Base-by-base conservation (phyloP, 2,797 vertebrate genomes). In the Uromys caudimaculatus region DNA sequence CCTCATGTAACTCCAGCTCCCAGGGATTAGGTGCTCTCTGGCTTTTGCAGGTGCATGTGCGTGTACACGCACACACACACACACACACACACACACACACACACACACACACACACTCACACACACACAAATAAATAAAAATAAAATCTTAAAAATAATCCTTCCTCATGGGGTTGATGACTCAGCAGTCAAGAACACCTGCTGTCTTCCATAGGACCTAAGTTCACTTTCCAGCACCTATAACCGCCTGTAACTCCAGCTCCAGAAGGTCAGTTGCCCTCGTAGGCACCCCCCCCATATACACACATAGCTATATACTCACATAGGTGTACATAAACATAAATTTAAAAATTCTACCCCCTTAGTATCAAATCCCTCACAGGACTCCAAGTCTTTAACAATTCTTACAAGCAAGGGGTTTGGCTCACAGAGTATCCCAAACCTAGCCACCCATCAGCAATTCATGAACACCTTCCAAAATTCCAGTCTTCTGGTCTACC, bases 381-480 rank as follows among this genome's bases (percentile, higher is more conserved):
- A 35, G 56, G 50, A 75, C 44, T 54, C 60, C 90, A n/a, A 91
- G 35, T 1, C 56, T 90, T 97, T 90, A 24, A 41, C 38, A 41
- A 41, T 82, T 32, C 16, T 50, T 82, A 14, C 52, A 69, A 92
- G n/a, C 24, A 60, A 50, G 81, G n/a, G 12, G 19, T 13, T 83
- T 85, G 23, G 17, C 79, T 11, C 85, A 56, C 58, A 54, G 73
- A 81, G 13, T 90, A 78, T 35, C 75, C 60, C 94, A 89, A 84
- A 69, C 23, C 50, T 73, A 83, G 44, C 16, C 50, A 60, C 14
- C 7, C 6, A 82, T 62, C 85, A 95, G 71, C 73, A 82, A 90
- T 94, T 77, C 35, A 73, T 76, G 19, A 76, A 32, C 16, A 38
- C 32, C 10, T 89, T 93, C 93, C 47, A 89, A 91, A 93, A 76